These are phyloP conservation scores for Atherinosoma microstoma DNA, from an alignment of 2,797 vertebrate species.

Conservation along the genomic window DNA sequence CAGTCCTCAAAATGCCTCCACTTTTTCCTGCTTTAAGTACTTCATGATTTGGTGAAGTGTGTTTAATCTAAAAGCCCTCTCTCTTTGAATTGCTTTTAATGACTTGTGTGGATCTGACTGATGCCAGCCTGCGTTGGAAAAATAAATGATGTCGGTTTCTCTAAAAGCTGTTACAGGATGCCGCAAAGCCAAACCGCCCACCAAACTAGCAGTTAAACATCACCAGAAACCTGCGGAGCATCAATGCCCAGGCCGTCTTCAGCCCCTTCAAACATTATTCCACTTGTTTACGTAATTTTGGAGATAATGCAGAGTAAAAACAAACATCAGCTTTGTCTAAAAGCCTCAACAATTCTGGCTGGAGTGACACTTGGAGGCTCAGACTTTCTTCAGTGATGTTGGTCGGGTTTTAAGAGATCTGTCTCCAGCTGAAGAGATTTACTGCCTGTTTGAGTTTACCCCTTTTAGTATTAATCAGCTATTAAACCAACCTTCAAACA, in stretches of 20 bases:
- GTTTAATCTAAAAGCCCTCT: slow-evolving; percentile 67
- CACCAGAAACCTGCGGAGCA: slow-evolving; percentile 59
- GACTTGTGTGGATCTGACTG: slow-evolving; percentile 62
- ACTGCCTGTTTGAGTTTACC: slow-evolving; percentile 46
- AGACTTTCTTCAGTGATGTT: slow-evolving; percentile 13
- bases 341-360: slow-evolving; percentile 40
- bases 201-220: slow-evolving; percentile 69
- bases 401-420: slow-evolving; percentile 10
- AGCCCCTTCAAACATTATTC: slow-evolving; percentile 68
- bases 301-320: slow-evolving; percentile 58
- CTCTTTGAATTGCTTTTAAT: slow-evolving; percentile 74
- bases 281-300: slow-evolving; percentile 66
- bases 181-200: slow-evolving; percentile 69
- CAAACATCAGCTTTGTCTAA: slow-evolving; percentile 61
- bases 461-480: slow-evolving; percentile 54
- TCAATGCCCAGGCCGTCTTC: slow-evolving; percentile 63
- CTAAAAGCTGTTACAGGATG: slow-evolving; percentile 68
- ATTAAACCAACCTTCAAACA: slow-evolving; percentile 47
- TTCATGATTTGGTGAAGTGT: slow-evolving; percentile 59
- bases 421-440: slow-evolving; percentile 40
- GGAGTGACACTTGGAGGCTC: slow-evolving; percentile 28
- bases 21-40: slow-evolving; percentile 36
- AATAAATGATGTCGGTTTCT: slow-evolving; percentile 73
- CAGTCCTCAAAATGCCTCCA: slow-evolving; percentile 20
- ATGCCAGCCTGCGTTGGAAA: slow-evolving; percentile 70